These are phyloP conservation scores for Tetragonisca angustula DNA, from an alignment of 2,888 invertebrate genomes.

Conservation along the genomic window DNA sequence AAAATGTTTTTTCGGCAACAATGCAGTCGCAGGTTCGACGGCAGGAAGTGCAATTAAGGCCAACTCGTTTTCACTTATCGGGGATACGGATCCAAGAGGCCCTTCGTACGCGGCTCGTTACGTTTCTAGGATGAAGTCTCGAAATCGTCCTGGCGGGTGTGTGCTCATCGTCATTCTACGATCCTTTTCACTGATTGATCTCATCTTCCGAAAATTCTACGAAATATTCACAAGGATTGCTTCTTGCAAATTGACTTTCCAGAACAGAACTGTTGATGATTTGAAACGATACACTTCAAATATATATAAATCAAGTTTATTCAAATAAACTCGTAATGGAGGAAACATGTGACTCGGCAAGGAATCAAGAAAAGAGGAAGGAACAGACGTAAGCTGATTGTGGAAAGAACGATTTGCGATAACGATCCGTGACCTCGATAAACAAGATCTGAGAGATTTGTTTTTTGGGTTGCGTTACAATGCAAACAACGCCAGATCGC, in stretches of 20 bases:
- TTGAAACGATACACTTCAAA: too few species aligned
- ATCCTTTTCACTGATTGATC: slow-evolving; percentile 6
- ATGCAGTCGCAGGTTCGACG: slow-evolving; percentile 27
- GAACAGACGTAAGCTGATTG: background rate
- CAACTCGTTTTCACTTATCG: slow-evolving; percentile 48
- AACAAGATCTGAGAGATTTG: slow-evolving; percentile 17
- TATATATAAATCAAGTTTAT: too few species aligned
- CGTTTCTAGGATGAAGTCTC: slow-evolving; percentile 48
- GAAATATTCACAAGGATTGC: too few species aligned
- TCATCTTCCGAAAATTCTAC: background rate
- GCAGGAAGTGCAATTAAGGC: slow-evolving; percentile 52
- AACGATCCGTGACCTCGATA: background rate
- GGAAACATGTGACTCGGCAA: background rate
- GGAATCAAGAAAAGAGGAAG: background rate
- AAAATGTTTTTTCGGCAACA: slow-evolving; percentile 44
- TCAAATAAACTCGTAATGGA: background rate
- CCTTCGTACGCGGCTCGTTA: slow-evolving; percentile 47
- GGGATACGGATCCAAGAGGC: slow-evolving; percentile 33
- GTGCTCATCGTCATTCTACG: slow-evolving; percentile 14
- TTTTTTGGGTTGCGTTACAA: background rate
- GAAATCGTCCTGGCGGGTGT: slow-evolving; percentile 26
- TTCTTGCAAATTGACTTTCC: too few species aligned
- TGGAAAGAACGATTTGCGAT: background rate
- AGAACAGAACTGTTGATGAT: too few species aligned
- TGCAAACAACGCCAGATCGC: slow-evolving; percentile 8